phyloP scores from a whole-genome alignment of 2,888 invertebrate species.

The Fabriciana adippe region DNA sequence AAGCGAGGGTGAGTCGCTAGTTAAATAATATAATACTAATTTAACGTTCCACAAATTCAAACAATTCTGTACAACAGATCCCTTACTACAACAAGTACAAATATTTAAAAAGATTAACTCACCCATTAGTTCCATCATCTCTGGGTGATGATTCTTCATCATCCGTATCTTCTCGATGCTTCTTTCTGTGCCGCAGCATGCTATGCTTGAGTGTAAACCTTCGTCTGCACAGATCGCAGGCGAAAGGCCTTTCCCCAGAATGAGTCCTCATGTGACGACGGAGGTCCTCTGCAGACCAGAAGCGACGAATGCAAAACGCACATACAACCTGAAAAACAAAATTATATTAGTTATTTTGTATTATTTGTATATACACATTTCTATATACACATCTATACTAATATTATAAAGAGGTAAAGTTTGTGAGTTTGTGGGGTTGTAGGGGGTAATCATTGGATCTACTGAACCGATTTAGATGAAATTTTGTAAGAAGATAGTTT shows the following conservation, averaged over 20 bases:
- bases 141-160: conserved; percentile 76
- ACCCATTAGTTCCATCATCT: conserved; percentile 73
- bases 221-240: conserved; percentile 93
- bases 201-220: conserved; percentile 96
- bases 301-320: conserved; percentile 95
- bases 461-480: no score
- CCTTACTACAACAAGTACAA: not conserved
- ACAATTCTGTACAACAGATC: not conserved
- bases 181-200: conserved; percentile 96
- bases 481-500: no score
- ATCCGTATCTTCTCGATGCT: conserved; percentile 85
- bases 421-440: no score
- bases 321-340: conserved; percentile 85
- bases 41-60: no score
- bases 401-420: not conserved
- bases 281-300: conserved; percentile 97
- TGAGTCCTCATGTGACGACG: conserved; percentile 97
- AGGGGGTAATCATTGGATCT: no score
- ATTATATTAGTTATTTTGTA: not conserved
- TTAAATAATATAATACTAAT: no score
- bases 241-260: conserved; percentile 95
- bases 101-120: conserved; percentile 39
- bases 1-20: no score
- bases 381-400: no score
- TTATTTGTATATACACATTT: no score